A percentile compares a stretch with the other conserved stretches of the same genome.
Conservation (phyloP, 2,113 vertebrate species). For the Ciconia maguari region DNA sequence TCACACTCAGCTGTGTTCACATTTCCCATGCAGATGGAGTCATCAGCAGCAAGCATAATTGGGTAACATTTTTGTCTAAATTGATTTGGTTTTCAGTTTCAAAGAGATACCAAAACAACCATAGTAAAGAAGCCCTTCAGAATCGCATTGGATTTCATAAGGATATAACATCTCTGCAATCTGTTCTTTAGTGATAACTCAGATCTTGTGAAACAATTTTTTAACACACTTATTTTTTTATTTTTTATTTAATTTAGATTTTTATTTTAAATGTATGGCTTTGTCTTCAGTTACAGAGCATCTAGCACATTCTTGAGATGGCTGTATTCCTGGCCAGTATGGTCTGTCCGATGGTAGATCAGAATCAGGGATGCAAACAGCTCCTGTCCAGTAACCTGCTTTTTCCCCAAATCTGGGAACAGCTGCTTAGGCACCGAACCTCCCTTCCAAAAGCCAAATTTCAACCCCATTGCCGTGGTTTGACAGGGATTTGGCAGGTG, state of each 20-base stretch:
- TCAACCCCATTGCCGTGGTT: background rate
- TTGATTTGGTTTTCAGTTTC: background rate
- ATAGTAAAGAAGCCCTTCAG: background rate
- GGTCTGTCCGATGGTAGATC: rapidly evolving
- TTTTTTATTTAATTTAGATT: background rate
- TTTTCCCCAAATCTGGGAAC: background rate
- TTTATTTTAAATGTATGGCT: background rate
- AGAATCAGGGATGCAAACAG: background rate
- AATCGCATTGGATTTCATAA: background rate
- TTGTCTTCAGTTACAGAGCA: background rate
- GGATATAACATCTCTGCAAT: background rate
- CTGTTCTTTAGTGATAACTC: background rate
- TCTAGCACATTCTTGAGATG: background rate
- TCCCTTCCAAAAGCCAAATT: background rate
- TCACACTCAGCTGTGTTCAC: background rate
- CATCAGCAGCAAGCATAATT: background rate
- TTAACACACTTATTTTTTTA: background rate
- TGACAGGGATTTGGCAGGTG: background rate
- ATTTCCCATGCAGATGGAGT: background rate
- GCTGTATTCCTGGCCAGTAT: background rate
- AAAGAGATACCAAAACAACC: background rate
- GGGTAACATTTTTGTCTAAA: background rate
- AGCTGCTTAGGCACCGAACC: background rate
- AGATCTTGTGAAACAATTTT: background rate
- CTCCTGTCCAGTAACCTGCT: background rate